Percentiles rank a stretch among this genome's conserved stretches.
phyloP scores from a whole-genome alignment of 1,140 invertebrate genomes.

The Gonatopus flavifemur region DNA sequence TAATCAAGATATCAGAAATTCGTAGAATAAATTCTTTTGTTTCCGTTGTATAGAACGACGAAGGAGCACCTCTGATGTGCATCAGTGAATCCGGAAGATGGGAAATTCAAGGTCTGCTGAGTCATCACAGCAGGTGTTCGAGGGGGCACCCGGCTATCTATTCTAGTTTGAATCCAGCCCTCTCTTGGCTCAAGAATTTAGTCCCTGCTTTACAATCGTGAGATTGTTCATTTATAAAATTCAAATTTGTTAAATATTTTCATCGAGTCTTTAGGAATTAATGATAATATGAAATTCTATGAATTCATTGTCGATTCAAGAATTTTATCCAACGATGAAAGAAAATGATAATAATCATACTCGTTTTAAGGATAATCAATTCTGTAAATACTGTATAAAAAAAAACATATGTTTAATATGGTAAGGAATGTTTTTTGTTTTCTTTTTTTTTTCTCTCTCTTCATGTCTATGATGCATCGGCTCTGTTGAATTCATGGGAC shows the following conservation, averaged over 20 bases:
- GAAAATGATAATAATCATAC: no score
- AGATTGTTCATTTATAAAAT: no score
- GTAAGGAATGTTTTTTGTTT: slow-evolving; percentile 33
- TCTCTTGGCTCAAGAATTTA: slow-evolving; percentile 50
- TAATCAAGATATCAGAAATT: slow-evolving; percentile 2
- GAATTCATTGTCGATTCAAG: no score
- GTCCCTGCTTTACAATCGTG: slow-evolving; percentile 49
- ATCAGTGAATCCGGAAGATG: slow-evolving; percentile 60
- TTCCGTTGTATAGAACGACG: slow-evolving; percentile 64
- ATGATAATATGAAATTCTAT: no score
- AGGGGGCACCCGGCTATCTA: slow-evolving; percentile 64
- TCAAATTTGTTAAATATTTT: no score
- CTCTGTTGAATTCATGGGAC: no score
- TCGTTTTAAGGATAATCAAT: slow-evolving; percentile 33
- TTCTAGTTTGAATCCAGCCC: slow-evolving; percentile 47
- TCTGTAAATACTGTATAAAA: slow-evolving; percentile 56
- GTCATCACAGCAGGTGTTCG: slow-evolving; percentile 64
- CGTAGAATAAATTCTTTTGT: slow-evolving; percentile 8
- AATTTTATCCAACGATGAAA: no score
- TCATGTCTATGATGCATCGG: no score
- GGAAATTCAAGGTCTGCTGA: slow-evolving; percentile 66
- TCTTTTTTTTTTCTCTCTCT: no score
- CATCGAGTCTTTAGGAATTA: no score
- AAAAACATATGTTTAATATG: slow-evolving; percentile 38
- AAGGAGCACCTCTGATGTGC: slow-evolving; percentile 68